Base-by-base conservation (phyloP, 2,797 vertebrate genomes). In the Cryptoblepharus egeriae region DNA sequence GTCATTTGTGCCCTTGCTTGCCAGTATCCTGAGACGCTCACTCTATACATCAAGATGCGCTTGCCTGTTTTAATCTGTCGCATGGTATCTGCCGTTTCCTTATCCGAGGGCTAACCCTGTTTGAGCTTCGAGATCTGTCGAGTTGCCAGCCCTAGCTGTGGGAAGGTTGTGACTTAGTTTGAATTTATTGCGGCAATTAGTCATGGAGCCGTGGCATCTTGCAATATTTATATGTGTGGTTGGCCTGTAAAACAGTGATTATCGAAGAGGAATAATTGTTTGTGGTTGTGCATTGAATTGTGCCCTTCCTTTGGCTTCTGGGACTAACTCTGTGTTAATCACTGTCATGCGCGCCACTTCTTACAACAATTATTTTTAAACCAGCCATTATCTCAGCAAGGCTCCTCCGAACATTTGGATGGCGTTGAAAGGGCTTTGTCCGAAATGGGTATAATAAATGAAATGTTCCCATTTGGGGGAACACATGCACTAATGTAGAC, bases 221-320 rank as follows among this genome's bases (percentile, higher is more conserved):
- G 87, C 88, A 91, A 90, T 94, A 93, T 93, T 94, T 92, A 91
- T 93, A 87, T 82, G 13, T 39, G 85, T n/a, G 87, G 88, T 91
- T 93, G 88, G 92, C 88, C 85, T 93, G 90, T 90, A 89, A 93
- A 94, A 77, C 82, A 87, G 87, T 82, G 93, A 93, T 94, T 94
- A 95, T 93, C 79, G 81, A 75, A 93, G 91, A 91, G 90, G 89
- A 93, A 85, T 93, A 85, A 93, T 93, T 93, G 90, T 92, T 94
- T 90, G 90, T 89, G 82, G 83, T 75, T 83, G 93, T 86, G 37
- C 61, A 3, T 70, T 68, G 90, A 52, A 82, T 91, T 92, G 81
- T 84, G 86, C 77, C 64, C 77, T 83, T 89, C 81, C 84, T 90
- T 84, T 81, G 90, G 91, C 88, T 94, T 90, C 20, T 0, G 75